Evolutionary conservation across 1,140 invertebrate species (phyloP), one percentile per base, ranked within the genome.

Genomic region (Lordiphosa mommai): DNA sequence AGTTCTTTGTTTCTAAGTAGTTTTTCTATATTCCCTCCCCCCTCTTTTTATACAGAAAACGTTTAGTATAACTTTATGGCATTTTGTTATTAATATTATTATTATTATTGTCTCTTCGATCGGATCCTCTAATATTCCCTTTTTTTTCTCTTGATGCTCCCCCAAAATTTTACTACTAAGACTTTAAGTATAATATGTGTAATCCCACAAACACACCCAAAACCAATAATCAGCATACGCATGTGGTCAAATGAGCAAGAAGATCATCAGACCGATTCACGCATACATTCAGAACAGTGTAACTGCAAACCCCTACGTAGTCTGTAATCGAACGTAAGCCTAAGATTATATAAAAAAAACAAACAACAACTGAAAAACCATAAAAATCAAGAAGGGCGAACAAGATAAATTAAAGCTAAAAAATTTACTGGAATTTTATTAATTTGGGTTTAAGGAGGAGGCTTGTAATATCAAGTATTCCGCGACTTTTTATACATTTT

Each of bases 281-380:
- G 60, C 65, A 74, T 74, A 74, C 72, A 76, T 77, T 77, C 72
- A 66, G 49, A 69, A 74, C 71, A 74, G 71, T 74, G 71, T 74
- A 74, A 74, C 71, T 74, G 71, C 71, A 74, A 29, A 57, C 41
- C 33, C 59, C n/a, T 40, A 51, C 34, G 49, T 73, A 73, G 71
- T 41, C 43, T 63, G 47, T 73, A 73, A 69, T 49, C 61, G 46
- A 72, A 55, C 46, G 29, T 72, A 67, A 61, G 41, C 57, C 34
- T 72, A 72, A 55, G 63, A 64, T 66, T 58, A 49, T 50, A n/a
- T n/a, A n/a, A n/a, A n/a, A 64, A 40, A 43, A 48, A 56, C 30
- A n/a, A n/a, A n/a, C n/a, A 55, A 48, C 43, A 30, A 2, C 7
- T 7, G 0, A 27, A 27, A 27, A 27, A 27, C 4, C 23, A 27